phyloP scores from a whole-genome alignment of 2,797 vertebrate genomes.

The Helarctos malayanus region DNA sequence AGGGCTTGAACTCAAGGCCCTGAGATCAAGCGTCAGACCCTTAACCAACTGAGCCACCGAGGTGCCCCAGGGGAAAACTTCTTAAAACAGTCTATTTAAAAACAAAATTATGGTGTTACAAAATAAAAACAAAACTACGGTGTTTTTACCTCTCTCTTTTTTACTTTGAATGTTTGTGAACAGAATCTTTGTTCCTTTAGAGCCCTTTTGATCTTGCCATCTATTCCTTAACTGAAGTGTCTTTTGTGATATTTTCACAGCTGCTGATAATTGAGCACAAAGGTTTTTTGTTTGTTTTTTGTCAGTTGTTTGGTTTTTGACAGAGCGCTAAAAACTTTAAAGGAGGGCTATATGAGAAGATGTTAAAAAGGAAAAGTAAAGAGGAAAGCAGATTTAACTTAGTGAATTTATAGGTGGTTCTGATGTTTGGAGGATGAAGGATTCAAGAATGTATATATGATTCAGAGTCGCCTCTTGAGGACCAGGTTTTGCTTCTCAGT shows the following conservation, averaged over 20 bases:
- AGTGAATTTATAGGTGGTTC: not conserved
- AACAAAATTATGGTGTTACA: slow-evolving; percentile 47
- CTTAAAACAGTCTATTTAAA: slow-evolving; percentile 53
- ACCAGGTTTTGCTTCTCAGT: slow-evolving; percentile 30
- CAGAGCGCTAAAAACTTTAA: slow-evolving; percentile 54
- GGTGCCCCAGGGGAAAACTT: not conserved
- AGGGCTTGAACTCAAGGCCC: not conserved
- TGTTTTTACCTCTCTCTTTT: slow-evolving; percentile 40
- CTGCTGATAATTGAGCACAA: slow-evolving; percentile 62
- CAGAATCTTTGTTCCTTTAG: slow-evolving; percentile 43
- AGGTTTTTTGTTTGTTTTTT: not conserved
- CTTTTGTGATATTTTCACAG: slow-evolving; percentile 80
- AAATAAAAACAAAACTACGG: not conserved
- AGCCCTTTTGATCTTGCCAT: slow-evolving; percentile 42
- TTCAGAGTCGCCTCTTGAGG: not conserved
- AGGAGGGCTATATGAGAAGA: not conserved
- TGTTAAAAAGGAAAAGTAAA: slow-evolving; percentile 44
- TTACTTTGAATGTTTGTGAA: slow-evolving; percentile 59
- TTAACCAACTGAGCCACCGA: not conserved
- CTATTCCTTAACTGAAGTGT: slow-evolving; percentile 75
- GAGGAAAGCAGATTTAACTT: slow-evolving; percentile 17
- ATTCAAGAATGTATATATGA: not conserved
- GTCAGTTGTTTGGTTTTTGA: slow-evolving; percentile 53
- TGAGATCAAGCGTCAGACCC: not conserved
- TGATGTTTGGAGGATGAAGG: slow-evolving; percentile 5